Evolutionary conservation across 2,888 invertebrate species (phyloP), one percentile per base, ranked within the genome.

Genomic region (Noctua janthina): DNA sequence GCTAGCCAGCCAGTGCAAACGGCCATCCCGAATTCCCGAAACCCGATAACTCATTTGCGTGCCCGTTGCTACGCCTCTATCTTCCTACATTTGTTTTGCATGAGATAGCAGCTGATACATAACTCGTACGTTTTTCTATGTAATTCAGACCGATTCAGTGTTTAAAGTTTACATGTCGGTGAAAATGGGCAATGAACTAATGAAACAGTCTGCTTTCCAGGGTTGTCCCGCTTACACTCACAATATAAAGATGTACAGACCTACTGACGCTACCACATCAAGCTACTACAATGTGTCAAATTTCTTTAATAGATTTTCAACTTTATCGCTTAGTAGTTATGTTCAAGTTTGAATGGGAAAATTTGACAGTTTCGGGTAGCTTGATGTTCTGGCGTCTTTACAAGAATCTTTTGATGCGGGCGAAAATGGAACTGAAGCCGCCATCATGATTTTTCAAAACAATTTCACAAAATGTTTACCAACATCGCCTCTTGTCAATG

Each of bases 111-210:
- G 72, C 66, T 74, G 73, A 82, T 76, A 82, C 64, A 70, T 82
- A 73, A 59, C 54, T 49, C 15, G n/a, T 73, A 67, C 29, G 66
- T 56, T 74, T 78, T 77, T 66, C 54, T 70, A 74, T 79, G 72
- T 86, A 78, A 78, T 76, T 66, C 54, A 39, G 62, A 74, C 71
- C 51, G 35, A 62, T 51, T 69, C 54, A 49, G 73, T 67, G 68
- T 81, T 85, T 43, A 79, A 85, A 72, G 68, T 74, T 78, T 76
- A 85, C 56, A 75, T 71, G 76, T 66, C 64, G 54, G 79, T 78
- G 78, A 78, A 86, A 78, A 86, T 87, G 78, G 86, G 79, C 86
- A 81, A 82, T 77, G 82, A 85, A 86, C 82, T 86, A 82, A 88
- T 85, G 76, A 85, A 85, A 88, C 46, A 29, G 66, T 74, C 68